Conservation (phyloP, 2,888 invertebrate genomes). For the Acanthosepion esculentum region DNA sequence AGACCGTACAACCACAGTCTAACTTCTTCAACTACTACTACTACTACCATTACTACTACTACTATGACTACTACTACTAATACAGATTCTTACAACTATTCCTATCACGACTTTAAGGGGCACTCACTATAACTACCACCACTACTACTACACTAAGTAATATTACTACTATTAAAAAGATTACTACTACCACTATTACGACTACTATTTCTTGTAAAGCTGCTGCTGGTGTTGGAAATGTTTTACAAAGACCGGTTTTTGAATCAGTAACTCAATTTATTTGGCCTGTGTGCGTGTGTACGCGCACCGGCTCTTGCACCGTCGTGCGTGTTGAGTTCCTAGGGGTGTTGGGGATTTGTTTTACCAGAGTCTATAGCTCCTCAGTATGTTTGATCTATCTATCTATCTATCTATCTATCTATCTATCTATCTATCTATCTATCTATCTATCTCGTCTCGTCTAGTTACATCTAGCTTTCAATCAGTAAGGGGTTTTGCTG, state of each 20-base stretch:
- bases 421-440: background rate
- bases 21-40: background rate
- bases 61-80: background rate
- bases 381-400: background rate
- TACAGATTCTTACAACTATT: background rate
- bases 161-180: background rate
- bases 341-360: background rate
- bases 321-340: background rate
- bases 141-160: background rate
- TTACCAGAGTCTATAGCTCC: background rate
- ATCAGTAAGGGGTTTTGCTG: too few relatives aligned
- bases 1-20: conserved; percentile 5
- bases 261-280: conserved; percentile 7
- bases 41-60: background rate
- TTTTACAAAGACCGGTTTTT: background rate
- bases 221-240: background rate
- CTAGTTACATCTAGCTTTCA: too few relatives aligned
- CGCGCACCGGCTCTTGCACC: background rate
- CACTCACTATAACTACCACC: background rate
- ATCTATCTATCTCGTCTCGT: too few relatives aligned
- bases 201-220: background rate
- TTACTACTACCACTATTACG: background rate
- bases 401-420: background rate
- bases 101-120: background rate
- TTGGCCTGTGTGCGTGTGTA: conserved; percentile 13